Base-by-base conservation (phyloP, 2,888 invertebrate species). In the Amorpha juglandis region DNA sequence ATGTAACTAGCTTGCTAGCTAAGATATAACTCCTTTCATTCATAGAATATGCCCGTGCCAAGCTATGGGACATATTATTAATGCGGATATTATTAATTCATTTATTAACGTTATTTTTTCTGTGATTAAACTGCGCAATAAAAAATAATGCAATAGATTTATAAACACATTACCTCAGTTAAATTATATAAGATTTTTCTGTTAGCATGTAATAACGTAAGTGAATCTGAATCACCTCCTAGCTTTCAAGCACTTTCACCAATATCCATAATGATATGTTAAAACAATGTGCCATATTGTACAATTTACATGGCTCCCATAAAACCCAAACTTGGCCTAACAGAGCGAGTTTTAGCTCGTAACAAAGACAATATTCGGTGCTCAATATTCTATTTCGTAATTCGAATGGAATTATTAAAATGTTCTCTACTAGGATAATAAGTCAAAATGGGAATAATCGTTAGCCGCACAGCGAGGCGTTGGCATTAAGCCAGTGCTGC, bases 401-500 rank as follows among this genome's bases (percentile, higher is more conserved):
- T 66, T 67, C 68, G 67, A 73, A 74, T 70, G 66, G 70, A 74
- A 75, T 77, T 75, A 79, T 77, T 74, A 77, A 81, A 77, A 72
- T 69, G 68, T 67, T 77, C 74, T 68, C 65, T 67, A 74, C 67
- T 47, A 66, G 67, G 70, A 74, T 77, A 75, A 76, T 79, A 78
- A 83, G 73, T 81, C 78, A 78, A 78, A 82, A 80, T 78, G 75
- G 80, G 74, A 74, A 80, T 87, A 82, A 88, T 84, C 83, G 82
- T 82, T 80, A 65, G 68, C 75, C 73, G 58, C 58, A 58, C 38
- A 72, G 75, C 68, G 68, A 62, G 64, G 63, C 62, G 53, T 76
- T 89, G 89, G 89, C 87, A 38, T 66, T 21, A 62, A 65, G 86
- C 89, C 88, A 87, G 72, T 66, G 73, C 80, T 84, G 80, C 81